Percentiles rank a stretch among this genome's conserved stretches.
phyloP scores from a whole-genome alignment of 2,797 vertebrate genomes.

The Tapirus indicus region DNA sequence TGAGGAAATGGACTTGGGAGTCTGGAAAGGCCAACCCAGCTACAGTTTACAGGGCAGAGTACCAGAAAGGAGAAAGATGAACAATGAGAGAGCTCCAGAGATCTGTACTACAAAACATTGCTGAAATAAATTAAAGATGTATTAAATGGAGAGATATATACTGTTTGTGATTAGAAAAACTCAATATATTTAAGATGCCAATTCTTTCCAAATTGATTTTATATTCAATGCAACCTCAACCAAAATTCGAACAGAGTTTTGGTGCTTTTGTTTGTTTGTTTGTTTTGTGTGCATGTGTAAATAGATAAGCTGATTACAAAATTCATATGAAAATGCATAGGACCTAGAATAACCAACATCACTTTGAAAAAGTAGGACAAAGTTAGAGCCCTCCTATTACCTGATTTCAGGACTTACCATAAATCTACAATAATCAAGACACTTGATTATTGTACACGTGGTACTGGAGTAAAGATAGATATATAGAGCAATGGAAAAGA shows the following conservation, averaged over 20 bases:
- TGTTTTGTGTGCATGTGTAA: not conserved
- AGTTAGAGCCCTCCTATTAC: not conserved
- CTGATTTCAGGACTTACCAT: conserved; percentile 29
- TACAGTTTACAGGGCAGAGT: not conserved
- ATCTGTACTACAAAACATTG: not conserved
- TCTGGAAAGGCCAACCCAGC: not conserved
- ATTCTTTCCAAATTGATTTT: conserved; percentile 49
- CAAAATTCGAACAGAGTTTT: not conserved
- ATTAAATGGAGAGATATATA: not conserved
- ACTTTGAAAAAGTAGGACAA: conserved; percentile 57
- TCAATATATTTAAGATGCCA: conserved; percentile 30
- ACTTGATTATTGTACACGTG: no score
- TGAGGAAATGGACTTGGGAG: conserved; percentile 3
- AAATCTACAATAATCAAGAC: conserved; percentile 44
- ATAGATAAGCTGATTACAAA: conserved; percentile 49
- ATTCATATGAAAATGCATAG: conserved; percentile 45
- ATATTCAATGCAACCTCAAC: not conserved
- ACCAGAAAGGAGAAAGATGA: not conserved
- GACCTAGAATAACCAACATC: conserved; percentile 52
- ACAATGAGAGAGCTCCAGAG: not conserved
- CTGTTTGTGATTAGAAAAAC: not conserved
- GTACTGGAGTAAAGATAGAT: not conserved
- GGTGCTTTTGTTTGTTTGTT: not conserved
- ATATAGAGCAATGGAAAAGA: not conserved
- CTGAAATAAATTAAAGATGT: not conserved